phyloP scores from a whole-genome alignment of 2,888 invertebrate species.

The Hirtodrosophila histrioides region DNA sequence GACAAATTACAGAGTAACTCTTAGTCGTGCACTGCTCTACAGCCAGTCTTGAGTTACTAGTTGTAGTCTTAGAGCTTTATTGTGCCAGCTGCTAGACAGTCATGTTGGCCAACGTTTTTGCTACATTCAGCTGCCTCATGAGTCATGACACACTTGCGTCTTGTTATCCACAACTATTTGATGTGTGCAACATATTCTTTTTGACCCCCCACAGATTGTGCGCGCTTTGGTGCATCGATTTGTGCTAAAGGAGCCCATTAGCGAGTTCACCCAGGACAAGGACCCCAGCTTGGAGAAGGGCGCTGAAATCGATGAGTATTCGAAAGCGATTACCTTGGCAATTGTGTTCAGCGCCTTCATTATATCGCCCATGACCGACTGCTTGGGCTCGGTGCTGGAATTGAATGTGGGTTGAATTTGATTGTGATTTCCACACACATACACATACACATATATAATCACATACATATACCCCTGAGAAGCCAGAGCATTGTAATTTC shows the following conservation, averaged over 20 bases:
- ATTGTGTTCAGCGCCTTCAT: constrained; percentile 89
- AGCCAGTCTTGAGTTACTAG: constrained; percentile 33
- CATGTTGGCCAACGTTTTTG: constrained; percentile 21
- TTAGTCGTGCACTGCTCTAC: not conserved
- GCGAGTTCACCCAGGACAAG: constrained; percentile 83
- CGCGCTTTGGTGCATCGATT: constrained; percentile 83
- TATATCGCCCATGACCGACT: constrained; percentile 92
- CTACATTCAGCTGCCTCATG: constrained; percentile 25
- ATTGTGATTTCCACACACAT: constrained; percentile 16
- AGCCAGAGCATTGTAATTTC: constrained; percentile 14
- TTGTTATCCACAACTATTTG: constrained; percentile 10
- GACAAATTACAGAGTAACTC: not conserved
- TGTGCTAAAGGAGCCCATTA: constrained; percentile 82
- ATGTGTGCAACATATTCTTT: constrained; percentile 8
- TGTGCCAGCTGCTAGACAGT: constrained; percentile 32
- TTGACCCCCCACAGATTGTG: constrained; percentile 76
- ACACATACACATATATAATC: no score
- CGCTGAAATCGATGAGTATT: constrained; percentile 83
- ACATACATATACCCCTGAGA: not conserved
- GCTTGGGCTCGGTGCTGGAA: constrained; percentile 92
- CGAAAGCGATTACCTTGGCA: constrained; percentile 85
- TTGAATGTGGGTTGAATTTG: constrained; percentile 87
- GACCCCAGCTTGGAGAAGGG: constrained; percentile 84
- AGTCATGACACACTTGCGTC: constrained; percentile 31
- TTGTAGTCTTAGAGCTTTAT: constrained; percentile 35